Evolutionary conservation across 2,113 vertebrate species (phyloP).

Genomic region (Pomatorhinus ruficollis): DNA sequence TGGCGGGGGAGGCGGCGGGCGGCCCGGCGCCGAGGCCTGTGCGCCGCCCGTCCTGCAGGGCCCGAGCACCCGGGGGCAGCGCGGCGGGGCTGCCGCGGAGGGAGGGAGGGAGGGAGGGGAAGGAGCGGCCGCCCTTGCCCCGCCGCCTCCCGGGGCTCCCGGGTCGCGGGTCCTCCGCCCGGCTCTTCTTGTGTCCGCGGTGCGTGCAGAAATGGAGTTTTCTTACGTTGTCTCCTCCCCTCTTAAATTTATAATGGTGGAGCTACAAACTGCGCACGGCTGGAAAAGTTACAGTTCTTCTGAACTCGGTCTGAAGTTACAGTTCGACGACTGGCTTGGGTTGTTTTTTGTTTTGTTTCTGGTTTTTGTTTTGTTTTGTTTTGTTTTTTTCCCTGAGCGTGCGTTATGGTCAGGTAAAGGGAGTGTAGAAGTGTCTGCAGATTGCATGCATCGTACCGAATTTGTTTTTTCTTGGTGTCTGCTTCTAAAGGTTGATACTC

Average conservation of each 20-base stretch:
- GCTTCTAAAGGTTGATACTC: neutral
- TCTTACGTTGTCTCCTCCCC: neutral
- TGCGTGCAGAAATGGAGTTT: neutral
- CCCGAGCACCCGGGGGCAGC: neutral
- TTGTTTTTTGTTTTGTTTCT: neutral
- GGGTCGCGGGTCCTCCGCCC: neutral
- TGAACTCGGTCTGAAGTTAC: neutral
- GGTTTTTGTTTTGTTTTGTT: neutral
- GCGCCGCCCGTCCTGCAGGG: neutral
- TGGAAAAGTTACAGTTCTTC: neutral
- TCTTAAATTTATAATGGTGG: neutral
- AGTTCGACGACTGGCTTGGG: neutral
- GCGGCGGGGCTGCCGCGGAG: neutral
- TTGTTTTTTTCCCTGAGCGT: neutral
- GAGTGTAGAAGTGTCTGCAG: neutral
- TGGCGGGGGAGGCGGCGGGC: neutral
- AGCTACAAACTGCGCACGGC: neutral
- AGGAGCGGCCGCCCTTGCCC: neutral
- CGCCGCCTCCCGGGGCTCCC: neutral
- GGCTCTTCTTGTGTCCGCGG: neutral
- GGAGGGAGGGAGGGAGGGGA: neutral
- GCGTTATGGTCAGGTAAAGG: neutral
- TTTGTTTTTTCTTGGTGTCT: neutral
- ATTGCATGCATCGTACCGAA: neutral
- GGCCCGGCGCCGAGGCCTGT: slow-evolving; percentile 21